Evolutionary conservation across 2,888 invertebrate species (phyloP).

Genomic region (Harpagoxenus sublaevis): DNA sequence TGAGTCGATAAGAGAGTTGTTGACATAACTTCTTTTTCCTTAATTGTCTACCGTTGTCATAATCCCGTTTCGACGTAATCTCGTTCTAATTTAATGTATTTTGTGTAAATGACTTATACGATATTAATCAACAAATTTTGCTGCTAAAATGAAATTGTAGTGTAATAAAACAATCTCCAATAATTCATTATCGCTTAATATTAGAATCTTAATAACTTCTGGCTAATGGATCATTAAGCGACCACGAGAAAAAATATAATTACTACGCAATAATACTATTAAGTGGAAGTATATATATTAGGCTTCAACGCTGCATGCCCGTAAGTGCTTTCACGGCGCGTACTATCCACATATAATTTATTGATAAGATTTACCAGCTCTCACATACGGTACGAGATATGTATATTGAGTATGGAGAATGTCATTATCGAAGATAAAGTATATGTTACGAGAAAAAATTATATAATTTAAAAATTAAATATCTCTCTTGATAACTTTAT

Average conservation of each 20-base stretch:
- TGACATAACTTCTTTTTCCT: neutral
- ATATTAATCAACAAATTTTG: neutral
- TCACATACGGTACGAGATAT: neutral
- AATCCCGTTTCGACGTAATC: neutral
- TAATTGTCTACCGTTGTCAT: neutral
- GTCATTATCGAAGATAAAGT: neutral
- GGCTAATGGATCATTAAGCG: conserved; percentile 9
- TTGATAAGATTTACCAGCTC: conserved; percentile 15
- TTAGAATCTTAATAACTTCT: neutral
- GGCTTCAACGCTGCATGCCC: neutral
- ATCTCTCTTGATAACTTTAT: neutral
- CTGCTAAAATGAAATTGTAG: neutral
- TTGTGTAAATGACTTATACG: neutral
- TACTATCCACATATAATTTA: neutral
- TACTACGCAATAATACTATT: conserved; percentile 17
- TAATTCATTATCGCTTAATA: neutral
- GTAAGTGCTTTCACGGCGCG: neutral
- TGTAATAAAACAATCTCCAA: neutral
- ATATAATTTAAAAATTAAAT: neutral
- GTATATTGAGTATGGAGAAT: neutral
- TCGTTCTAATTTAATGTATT: neutral
- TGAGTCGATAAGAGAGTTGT: neutral
- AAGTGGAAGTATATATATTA: neutral
- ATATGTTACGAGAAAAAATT: neutral
- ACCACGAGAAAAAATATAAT: neutral